Conservation (phyloP, 2,888 invertebrate genomes). For the Tridacna gigas region DNA sequence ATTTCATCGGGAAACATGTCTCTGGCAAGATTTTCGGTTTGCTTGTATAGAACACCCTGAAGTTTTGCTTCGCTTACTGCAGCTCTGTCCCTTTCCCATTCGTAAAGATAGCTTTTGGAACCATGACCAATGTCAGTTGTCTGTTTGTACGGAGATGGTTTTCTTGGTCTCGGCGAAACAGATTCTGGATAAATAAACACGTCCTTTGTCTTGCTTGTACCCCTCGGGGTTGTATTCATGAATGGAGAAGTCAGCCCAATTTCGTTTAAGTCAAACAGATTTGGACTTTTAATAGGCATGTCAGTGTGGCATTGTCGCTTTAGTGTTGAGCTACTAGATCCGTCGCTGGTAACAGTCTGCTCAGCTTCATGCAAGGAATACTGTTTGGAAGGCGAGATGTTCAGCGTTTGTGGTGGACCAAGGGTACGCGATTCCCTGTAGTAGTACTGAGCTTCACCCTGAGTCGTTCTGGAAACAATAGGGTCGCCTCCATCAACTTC, state of each 20-base stretch:
- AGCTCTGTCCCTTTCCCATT: neutral
- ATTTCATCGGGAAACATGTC: slow-evolving; percentile 10
- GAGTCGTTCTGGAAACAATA: neutral
- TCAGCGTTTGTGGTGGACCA: neutral
- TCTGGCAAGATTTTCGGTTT: neutral
- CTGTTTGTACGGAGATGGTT: slow-evolving; percentile 45
- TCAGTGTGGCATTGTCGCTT: neutral
- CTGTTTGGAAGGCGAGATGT: neutral
- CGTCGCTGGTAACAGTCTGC: neutral
- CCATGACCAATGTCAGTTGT: neutral
- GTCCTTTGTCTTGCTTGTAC: slow-evolving; percentile 21
- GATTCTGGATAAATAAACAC: slow-evolving; percentile 51
- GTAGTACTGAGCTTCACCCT: neutral
- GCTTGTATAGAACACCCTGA: neutral
- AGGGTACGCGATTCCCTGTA: neutral
- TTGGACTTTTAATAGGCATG: slow-evolving; percentile 39
- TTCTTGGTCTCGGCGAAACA: slow-evolving; percentile 31
- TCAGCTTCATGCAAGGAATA: neutral
- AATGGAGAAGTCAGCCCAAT: slow-evolving; percentile 62
- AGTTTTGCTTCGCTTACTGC: no score
- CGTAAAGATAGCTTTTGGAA: neutral
- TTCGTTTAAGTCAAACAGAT: slow-evolving; percentile 51
- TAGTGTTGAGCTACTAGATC: no score
- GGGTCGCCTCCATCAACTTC: slow-evolving; percentile 34
- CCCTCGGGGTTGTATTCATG: slow-evolving; percentile 14